Conservation (phyloP, 2,113 vertebrate species). For the Charadrius vociferus region DNA sequence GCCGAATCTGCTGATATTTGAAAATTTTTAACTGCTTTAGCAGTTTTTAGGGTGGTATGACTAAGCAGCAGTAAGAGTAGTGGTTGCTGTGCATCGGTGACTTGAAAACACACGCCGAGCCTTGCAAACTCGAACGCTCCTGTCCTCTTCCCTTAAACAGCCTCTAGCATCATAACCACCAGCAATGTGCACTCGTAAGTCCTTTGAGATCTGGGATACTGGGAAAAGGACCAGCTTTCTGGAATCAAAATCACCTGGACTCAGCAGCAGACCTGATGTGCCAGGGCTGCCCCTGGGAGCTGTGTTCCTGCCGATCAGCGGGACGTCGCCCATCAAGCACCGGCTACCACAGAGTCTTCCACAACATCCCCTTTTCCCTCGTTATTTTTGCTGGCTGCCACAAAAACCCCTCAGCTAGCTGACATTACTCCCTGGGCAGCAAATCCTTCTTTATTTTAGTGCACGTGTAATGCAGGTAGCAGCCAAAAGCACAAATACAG, state of each 20-base stretch:
- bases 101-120: not conserved
- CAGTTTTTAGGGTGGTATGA: not conserved
- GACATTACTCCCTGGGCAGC: not conserved
- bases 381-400: not conserved
- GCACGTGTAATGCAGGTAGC: not conserved
- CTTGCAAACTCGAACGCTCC: not conserved
- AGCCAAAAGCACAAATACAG: not conserved
- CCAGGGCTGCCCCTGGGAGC: not conserved
- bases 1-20: not conserved
- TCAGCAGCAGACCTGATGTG: not conserved
- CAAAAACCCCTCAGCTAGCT: not conserved
- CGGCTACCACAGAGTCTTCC: not conserved
- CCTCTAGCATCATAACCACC: not conserved
- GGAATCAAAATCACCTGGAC: not conserved
- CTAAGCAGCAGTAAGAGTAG: not conserved
- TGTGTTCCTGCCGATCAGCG: not conserved
- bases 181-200: not conserved
- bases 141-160: not conserved
- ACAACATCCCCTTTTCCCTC: not conserved
- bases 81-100: not conserved
- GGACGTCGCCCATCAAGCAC: rapidly evolving
- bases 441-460: not conserved
- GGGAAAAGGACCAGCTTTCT: not conserved
- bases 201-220: not conserved
- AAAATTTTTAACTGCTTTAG: not conserved